Percentiles rank a stretch among this genome's conserved stretches.
Conservation (phyloP, 2,888 invertebrate species). For the Scaeva pyrastri region DNA sequence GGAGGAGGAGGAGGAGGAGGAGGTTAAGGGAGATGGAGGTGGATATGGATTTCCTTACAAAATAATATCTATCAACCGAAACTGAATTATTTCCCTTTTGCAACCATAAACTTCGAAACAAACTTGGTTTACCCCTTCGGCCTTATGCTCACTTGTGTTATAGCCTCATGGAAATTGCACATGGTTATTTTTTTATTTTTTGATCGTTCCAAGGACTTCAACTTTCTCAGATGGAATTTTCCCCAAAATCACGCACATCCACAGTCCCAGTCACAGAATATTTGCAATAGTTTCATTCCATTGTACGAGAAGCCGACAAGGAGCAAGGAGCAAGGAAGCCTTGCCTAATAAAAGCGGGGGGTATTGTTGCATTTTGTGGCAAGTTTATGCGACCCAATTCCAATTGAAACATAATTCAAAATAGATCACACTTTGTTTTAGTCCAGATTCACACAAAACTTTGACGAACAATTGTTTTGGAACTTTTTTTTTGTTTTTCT, state of each 20-base stretch:
- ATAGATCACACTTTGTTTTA: slow-evolving; percentile 1
- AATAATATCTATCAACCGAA: background rate
- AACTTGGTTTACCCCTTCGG: background rate
- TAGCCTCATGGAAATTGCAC: background rate
- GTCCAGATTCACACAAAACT: background rate
- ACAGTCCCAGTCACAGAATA: background rate
- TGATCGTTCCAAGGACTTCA: slow-evolving; percentile 1
- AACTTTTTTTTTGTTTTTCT: background rate
- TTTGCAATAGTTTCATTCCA: slow-evolving; percentile 2
- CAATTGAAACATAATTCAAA: background rate
- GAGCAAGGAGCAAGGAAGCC: background rate
- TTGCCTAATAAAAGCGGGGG: background rate
- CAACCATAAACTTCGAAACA: slow-evolving; percentile 5
- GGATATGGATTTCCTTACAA: background rate
- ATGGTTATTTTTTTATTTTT: no score
- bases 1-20: no score
- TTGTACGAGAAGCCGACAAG: background rate
- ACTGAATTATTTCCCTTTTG: background rate
- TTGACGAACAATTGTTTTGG: background rate
- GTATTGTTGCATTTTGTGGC: background rate
- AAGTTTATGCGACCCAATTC: background rate
- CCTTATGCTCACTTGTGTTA: no score
- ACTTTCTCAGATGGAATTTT: background rate
- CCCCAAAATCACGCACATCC: slow-evolving; percentile 8
- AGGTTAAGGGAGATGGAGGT: no score